Evolutionary conservation across 2,888 invertebrate genomes (phyloP).

Genomic region (Nineta flava): DNA sequence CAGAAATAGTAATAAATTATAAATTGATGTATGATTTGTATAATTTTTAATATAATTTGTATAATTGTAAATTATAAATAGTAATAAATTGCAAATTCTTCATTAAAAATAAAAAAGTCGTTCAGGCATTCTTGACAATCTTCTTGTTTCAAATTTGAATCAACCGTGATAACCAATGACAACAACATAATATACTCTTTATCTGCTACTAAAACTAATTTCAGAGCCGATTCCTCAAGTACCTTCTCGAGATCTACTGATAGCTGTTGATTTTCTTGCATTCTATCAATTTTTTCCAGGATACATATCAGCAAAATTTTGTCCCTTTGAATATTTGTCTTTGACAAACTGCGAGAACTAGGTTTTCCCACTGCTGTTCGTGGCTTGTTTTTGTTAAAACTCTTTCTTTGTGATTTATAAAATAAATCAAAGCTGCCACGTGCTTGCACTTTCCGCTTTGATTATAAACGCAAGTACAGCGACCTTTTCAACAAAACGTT

Average conservation of each 20-base stretch:
- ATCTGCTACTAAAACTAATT: background rate
- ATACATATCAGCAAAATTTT: constrained; percentile 10
- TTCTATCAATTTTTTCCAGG: constrained; percentile 7
- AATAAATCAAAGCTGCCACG: constrained; percentile 11
- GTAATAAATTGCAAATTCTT: background rate
- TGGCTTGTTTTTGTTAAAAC: constrained; percentile 11
- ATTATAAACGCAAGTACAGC: constrained; percentile 11
- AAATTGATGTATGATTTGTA: no score
- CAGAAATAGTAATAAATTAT: no score
- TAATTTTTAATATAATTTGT: no score
- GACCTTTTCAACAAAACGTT: constrained; percentile 7
- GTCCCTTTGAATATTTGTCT: constrained; percentile 12
- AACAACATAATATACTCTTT: background rate
- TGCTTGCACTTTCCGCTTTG: constrained; percentile 12
- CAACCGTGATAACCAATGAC: background rate
- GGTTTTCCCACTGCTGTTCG: no score
- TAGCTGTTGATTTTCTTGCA: background rate
- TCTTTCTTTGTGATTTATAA: constrained; percentile 10
- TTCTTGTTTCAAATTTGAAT: background rate
- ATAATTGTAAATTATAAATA: no score
- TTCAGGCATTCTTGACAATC: background rate
- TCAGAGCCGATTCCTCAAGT: background rate
- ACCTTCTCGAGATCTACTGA: background rate
- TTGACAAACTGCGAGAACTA: constrained; percentile 11
- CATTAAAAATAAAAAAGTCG: background rate